Conservation (phyloP, 2,888 invertebrate genomes). For the Eulithis prunata region DNA sequence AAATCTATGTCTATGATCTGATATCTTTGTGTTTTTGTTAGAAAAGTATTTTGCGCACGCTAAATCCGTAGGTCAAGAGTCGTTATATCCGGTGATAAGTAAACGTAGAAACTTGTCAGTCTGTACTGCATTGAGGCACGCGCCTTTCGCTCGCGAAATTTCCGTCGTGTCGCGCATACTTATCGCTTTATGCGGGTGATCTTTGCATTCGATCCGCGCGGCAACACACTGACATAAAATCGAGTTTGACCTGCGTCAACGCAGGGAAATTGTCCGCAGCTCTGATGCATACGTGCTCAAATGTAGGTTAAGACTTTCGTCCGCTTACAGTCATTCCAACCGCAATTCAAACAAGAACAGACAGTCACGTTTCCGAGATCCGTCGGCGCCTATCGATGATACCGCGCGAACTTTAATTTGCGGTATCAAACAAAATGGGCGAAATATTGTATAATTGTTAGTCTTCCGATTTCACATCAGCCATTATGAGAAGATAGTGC, state of each 20-base stretch:
- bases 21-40: slow-evolving; percentile 2
- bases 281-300: slow-evolving; percentile 69
- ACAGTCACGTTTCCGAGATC: slow-evolving; percentile 72
- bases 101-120: slow-evolving; percentile 57
- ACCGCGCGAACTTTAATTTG: slow-evolving; percentile 60
- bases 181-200: slow-evolving; percentile 59
- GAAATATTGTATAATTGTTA: slow-evolving; percentile 57
- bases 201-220: slow-evolving; percentile 75
- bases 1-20: slow-evolving; percentile 19
- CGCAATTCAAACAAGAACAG: slow-evolving; percentile 74
- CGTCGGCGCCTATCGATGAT: slow-evolving; percentile 56
- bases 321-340: slow-evolving; percentile 67
- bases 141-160: slow-evolving; percentile 64
- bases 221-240: slow-evolving; percentile 73
- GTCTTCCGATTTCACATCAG: slow-evolving; percentile 61
- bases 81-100: slow-evolving; percentile 38
- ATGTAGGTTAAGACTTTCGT: slow-evolving; percentile 80
- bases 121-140: slow-evolving; percentile 57
- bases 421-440: slow-evolving; percentile 48
- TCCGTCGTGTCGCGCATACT: slow-evolving; percentile 63
- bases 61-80: slow-evolving; percentile 29
- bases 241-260: slow-evolving; percentile 65
- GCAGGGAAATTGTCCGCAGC: slow-evolving; percentile 73
- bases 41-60: slow-evolving; percentile 28
- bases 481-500: slow-evolving; percentile 56